Conservation (phyloP, 2,888 invertebrate species). For the Erebia palarica region DNA sequence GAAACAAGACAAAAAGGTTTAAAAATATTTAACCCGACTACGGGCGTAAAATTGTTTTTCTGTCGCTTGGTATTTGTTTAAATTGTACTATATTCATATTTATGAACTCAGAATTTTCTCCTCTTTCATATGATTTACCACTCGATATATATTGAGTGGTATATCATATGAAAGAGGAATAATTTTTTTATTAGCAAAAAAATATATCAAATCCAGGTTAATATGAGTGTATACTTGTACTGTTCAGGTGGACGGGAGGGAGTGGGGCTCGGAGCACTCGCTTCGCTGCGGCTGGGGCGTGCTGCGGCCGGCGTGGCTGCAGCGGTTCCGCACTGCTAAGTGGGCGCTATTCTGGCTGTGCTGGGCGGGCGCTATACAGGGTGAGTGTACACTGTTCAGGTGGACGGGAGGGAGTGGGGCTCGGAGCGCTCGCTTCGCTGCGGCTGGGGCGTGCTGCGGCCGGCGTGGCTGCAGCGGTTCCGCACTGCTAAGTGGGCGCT, state of each 20-base stretch:
- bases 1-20: too few species aligned
- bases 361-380: slow-evolving; percentile 91
- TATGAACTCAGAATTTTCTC: too few species aligned
- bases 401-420: background rate
- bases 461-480: slow-evolving; percentile 86
- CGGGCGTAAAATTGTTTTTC: too few species aligned
- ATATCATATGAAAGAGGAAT: too few species aligned
- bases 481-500: slow-evolving; percentile 90
- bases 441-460: slow-evolving; percentile 86
- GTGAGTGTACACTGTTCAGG: slow-evolving; percentile 60
- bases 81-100: too few species aligned
- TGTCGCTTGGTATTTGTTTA: too few species aligned
- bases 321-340: slow-evolving; percentile 87
- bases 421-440: slow-evolving; percentile 65
- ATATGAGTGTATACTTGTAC: too few species aligned
- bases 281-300: slow-evolving; percentile 86
- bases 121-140: too few species aligned
- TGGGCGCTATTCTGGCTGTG: slow-evolving; percentile 92
- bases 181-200: too few species aligned
- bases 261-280: slow-evolving; percentile 40
- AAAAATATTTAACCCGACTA: too few species aligned
- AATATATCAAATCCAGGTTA: too few species aligned
- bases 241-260: slow-evolving; percentile 34
- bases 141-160: too few species aligned
- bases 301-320: slow-evolving; percentile 84